Percentiles rank a stretch among this genome's conserved stretches.
Conservation (phyloP, 2,797 vertebrate species). For the Poeciliopsis paucimaculata region DNA sequence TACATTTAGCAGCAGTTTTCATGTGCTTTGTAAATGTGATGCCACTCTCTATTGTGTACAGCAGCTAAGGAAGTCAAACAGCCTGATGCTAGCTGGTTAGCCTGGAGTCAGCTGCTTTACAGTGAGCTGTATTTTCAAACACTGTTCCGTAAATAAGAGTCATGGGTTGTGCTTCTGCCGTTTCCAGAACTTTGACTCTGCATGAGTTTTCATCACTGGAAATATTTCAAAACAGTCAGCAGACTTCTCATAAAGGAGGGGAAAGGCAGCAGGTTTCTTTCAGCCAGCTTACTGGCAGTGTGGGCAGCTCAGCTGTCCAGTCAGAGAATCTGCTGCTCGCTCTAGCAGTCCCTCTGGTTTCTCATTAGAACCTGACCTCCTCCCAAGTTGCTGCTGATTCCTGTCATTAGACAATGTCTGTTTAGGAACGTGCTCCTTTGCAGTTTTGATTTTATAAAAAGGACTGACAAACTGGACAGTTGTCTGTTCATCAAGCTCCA, state of each 20-base stretch:
- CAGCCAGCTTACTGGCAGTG: not conserved
- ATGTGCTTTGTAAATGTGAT: not conserved
- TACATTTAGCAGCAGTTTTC: not conserved
- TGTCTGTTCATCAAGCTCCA: not conserved
- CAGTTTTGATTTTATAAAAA: not conserved
- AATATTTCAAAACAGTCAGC: not conserved
- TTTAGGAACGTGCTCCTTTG: not conserved
- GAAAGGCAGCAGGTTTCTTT: not conserved
- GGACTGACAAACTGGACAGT: not conserved
- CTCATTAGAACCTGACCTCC: no score
- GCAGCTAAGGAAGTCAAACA: not conserved
- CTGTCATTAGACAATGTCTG: no score
- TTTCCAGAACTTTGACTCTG: not conserved
- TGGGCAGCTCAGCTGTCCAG: not conserved
- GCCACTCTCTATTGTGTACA: not conserved
- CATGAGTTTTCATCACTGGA: not conserved
- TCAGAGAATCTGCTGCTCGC: not conserved
- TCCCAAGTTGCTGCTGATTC: no score
- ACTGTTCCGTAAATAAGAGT: not conserved
- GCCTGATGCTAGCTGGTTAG: not conserved
- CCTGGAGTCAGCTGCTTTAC: not conserved
- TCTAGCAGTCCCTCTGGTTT: no score
- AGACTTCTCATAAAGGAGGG: not conserved
- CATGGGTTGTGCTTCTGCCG: not conserved
- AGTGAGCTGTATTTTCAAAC: not conserved